Evolutionary conservation across 2,888 invertebrate species (phyloP), one percentile per base, ranked within the genome.

Genomic region (Plagodis dolabraria): DNA sequence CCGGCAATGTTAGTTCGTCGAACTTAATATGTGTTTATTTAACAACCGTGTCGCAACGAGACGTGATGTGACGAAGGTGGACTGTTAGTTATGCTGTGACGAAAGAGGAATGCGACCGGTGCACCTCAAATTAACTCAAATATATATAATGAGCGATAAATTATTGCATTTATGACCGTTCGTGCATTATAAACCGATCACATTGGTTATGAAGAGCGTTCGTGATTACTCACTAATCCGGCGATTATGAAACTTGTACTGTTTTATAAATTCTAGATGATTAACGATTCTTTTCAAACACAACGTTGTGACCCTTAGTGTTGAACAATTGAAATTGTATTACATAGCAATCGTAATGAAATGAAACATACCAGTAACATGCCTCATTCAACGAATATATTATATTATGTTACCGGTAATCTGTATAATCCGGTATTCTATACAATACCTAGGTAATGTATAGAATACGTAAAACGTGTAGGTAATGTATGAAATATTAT

Each of bases 81-180:
- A 40, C 40, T 40, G 2, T 8, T 9, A 40, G 40, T 40, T 40
- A 40, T 40, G 8, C 40, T 59, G 60, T 60, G 63, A 60, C 52
- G 58, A 58, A 22, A 53, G 44, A 53, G 65, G 66, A 70, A 70
- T 67, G 69, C 51, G 67, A 57, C 67, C 69, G 63, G 64, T 60
- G 69, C 65, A 65, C 65, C 73, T 77, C 79, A 10, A 40, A 40
- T 10, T 40, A 8, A 10, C 40, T 40, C 40, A 40, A 10, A 40
- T 10, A 5, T 1, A 5, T 40, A 2, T 86, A 85, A 89, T 86
- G 85, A 82, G 80, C 83, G 71, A 85, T 50, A 85, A 85, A 85
- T 12, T 33, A 47, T 47, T 34, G n/a, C 69, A 74, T 76, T 85
- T 83, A 84, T 36, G 11, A 22, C 11, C 43, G 42, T 43, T 44